Evolutionary conservation across 2,797 vertebrate genomes (phyloP).

Genomic region (Malurus splendens): DNA sequence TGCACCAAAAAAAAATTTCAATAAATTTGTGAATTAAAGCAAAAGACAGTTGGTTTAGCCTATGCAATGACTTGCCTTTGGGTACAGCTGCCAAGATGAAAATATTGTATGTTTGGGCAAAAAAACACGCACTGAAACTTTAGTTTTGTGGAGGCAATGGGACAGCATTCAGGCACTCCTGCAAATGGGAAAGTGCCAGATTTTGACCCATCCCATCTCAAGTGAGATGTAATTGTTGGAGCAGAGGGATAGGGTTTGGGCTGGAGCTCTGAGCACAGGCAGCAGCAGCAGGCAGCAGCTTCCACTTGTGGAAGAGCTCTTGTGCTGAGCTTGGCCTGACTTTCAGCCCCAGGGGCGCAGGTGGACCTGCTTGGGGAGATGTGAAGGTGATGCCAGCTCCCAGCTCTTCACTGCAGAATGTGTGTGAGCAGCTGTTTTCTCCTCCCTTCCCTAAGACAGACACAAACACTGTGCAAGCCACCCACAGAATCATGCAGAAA

Average conservation of each 20-base stretch:
- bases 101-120: not conserved
- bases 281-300: not conserved
- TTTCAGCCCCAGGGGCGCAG: not conserved
- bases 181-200: not conserved
- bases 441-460: not conserved
- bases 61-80: not conserved
- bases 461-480: not conserved
- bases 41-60: not conserved
- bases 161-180: not conserved
- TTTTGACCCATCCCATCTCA: not conserved
- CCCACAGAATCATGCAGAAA: not conserved
- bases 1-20: not conserved
- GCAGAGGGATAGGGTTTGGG: not conserved
- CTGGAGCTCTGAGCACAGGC: not conserved
- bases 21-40: not conserved
- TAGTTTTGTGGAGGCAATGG: not conserved
- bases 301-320: not conserved
- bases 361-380: not conserved
- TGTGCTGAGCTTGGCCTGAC: not conserved
- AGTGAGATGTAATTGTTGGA: fast-evolving
- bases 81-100: not conserved
- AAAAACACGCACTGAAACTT: not conserved
- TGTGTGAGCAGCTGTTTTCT: not conserved
- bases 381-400: not conserved
- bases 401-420: not conserved